Conservation (phyloP, 2,113 vertebrate species). For the Tenrec ecaudatus region DNA sequence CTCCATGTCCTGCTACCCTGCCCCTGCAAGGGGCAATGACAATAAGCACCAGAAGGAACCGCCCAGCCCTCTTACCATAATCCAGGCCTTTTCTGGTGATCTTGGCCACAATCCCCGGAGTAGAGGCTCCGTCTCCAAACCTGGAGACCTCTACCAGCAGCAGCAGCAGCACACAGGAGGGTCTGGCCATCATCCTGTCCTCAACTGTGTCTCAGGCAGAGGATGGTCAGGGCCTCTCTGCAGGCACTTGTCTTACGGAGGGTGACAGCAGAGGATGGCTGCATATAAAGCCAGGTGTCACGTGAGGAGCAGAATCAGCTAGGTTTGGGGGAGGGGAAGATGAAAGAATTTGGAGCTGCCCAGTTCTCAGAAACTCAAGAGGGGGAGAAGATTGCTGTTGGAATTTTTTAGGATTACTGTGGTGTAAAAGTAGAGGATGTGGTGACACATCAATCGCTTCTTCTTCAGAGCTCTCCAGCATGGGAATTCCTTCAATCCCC, state of each 20-base stretch:
- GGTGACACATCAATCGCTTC: not conserved
- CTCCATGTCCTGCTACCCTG: not conserved
- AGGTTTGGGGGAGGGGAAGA: not conserved
- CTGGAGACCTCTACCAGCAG: conserved; percentile 48
- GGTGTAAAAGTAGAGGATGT: not conserved
- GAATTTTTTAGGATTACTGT: conserved; percentile 48
- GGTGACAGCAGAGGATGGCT: not conserved
- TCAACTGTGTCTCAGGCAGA: not conserved
- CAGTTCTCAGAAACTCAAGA: not conserved
- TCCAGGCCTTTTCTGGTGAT: conserved; percentile 65
- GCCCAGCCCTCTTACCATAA: conserved; percentile 64
- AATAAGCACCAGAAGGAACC: not conserved
- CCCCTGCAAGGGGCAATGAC: not conserved
- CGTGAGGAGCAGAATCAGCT: conserved; percentile 21
- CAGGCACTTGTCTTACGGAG: not conserved
- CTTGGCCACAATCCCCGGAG: conserved; percentile 46
- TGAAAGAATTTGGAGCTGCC: not conserved
- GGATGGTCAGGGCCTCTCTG: not conserved
- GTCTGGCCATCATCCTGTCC: conserved; percentile 26
- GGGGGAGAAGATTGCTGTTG: not conserved
- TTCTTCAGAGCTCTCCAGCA: not conserved
- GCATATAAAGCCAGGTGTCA: conserved; percentile 11
- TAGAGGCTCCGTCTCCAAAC: conserved; percentile 27
- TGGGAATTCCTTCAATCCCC: no score
- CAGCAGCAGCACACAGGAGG: not conserved